Evolutionary conservation across 2,888 invertebrate species (phyloP).

Genomic region (Elgonia sp.): DNA sequence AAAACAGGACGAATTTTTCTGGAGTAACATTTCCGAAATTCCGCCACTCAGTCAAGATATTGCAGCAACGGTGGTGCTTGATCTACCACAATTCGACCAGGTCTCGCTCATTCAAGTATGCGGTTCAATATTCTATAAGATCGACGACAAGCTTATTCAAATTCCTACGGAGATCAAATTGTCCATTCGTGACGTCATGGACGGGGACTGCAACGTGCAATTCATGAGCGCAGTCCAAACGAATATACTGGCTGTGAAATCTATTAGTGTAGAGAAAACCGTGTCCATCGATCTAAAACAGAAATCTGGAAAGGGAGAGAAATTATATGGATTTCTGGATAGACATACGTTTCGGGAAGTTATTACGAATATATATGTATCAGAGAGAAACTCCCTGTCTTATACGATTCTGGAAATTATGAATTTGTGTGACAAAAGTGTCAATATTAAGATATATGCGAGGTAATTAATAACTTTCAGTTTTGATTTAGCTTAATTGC

Average conservation of each 20-base stretch:
- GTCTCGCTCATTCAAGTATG: slow-evolving; percentile 73
- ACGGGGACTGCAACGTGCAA: slow-evolving; percentile 76
- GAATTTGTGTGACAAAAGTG: too few species aligned
- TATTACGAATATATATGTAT: too few species aligned
- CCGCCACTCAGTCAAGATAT: slow-evolving; percentile 63
- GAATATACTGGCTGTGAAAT: slow-evolving; percentile 80
- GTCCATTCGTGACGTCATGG: slow-evolving; percentile 75
- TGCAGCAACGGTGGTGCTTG: slow-evolving; percentile 81
- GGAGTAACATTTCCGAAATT: slow-evolving; percentile 79
- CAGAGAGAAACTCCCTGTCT: too few species aligned
- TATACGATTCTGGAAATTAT: too few species aligned
- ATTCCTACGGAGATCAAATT: slow-evolving; percentile 78
- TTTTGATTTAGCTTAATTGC: too few species aligned
- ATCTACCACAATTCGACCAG: slow-evolving; percentile 82
- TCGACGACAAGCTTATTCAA: slow-evolving; percentile 81
- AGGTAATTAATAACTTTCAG: too few species aligned
- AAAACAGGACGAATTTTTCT: slow-evolving; percentile 75
- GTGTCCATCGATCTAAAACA: slow-evolving; percentile 72
- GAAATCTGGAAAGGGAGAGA: slow-evolving; percentile 63
- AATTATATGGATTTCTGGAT: too few species aligned
- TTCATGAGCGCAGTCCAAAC: slow-evolving; percentile 67
- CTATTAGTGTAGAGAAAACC: slow-evolving; percentile 80
- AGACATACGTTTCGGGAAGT: too few species aligned
- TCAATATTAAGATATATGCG: too few species aligned
- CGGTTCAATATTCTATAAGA: slow-evolving; percentile 81